phyloP scores from a whole-genome alignment of 2,888 invertebrate species.

The Deroplatys truncata region DNA sequence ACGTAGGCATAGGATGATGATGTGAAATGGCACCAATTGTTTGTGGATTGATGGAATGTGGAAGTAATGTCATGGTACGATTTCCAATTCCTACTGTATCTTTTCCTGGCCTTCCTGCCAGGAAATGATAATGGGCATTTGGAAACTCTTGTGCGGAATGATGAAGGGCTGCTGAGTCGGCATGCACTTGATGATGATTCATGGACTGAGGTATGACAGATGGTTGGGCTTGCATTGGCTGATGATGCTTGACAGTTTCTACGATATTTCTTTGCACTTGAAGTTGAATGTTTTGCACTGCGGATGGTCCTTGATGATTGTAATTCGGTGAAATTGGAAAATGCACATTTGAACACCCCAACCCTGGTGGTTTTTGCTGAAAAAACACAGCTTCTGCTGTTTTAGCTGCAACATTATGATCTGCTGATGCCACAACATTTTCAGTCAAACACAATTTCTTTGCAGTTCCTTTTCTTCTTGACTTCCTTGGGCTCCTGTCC shows the following conservation, averaged over 20 bases:
- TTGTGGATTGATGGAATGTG: constrained; percentile 18
- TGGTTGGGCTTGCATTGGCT: constrained; percentile 17
- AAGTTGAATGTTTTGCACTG: constrained; percentile 22
- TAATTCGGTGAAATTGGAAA: constrained; percentile 22
- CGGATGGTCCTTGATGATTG: constrained; percentile 2
- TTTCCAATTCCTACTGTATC: constrained; percentile 11
- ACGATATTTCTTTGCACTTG: constrained; percentile 14
- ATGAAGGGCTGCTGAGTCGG: neutral
- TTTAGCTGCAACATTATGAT: constrained; percentile 14
- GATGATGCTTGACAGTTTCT: constrained; percentile 15
- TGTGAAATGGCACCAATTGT: constrained; percentile 22
- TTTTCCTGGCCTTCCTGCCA: constrained; percentile 15
- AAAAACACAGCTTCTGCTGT: constrained; percentile 16
- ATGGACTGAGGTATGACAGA: constrained; percentile 8
- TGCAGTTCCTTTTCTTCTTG: constrained; percentile 25
- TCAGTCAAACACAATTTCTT: constrained; percentile 20
- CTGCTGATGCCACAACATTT: neutral
- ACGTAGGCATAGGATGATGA: constrained; percentile 23
- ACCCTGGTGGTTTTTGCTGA: constrained; percentile 19
- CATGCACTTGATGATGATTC: constrained; percentile 19
- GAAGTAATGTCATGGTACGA: constrained; percentile 10
- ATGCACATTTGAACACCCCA: constrained; percentile 17
- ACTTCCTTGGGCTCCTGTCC: constrained; percentile 18
- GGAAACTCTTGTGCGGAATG: constrained; percentile 24
- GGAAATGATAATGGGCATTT: constrained; percentile 20